Evolutionary conservation across 2,113 vertebrate genomes (phyloP).

Genomic region (Cnemophilus loriae): DNA sequence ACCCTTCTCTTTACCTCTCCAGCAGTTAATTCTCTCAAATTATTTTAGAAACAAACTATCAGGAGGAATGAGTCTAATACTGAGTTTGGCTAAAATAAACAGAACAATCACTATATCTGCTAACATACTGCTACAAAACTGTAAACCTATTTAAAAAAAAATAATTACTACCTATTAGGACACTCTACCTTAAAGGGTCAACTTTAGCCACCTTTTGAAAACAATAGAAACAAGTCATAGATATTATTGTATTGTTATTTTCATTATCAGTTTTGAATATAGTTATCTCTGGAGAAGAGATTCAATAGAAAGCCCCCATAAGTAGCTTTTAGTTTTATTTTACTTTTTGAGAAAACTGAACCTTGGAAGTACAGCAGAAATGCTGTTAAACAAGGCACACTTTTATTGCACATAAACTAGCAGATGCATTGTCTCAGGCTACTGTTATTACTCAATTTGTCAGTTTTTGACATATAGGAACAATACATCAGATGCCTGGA

Average conservation of each 20-base stretch:
- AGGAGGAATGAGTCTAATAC: neutral
- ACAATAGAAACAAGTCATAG: neutral
- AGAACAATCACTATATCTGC: neutral
- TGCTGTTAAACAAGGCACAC: neutral
- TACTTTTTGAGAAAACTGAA: neutral
- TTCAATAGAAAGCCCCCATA: neutral
- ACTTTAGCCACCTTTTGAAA: neutral
- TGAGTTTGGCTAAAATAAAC: neutral
- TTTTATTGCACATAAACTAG: neutral
- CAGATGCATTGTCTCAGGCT: neutral
- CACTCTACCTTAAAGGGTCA: neutral
- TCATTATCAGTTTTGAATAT: neutral
- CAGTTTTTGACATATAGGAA: neutral
- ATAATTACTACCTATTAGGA: neutral
- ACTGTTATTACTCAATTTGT: neutral
- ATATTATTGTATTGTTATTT: neutral
- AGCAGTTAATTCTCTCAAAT: neutral
- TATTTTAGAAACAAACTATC: neutral
- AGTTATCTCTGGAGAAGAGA: neutral
- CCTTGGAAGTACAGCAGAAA: neutral
- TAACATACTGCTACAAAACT: neutral
- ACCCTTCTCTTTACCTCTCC: neutral
- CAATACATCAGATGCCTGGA: neutral
- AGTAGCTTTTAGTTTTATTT: neutral
- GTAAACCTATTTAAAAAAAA: fast-evolving